A percentile compares a stretch with the other conserved stretches of the same genome.
These are phyloP conservation scores for Stenolophus ochropezus DNA, from an alignment of 2,888 invertebrate genomes.

Conservation along the genomic window DNA sequence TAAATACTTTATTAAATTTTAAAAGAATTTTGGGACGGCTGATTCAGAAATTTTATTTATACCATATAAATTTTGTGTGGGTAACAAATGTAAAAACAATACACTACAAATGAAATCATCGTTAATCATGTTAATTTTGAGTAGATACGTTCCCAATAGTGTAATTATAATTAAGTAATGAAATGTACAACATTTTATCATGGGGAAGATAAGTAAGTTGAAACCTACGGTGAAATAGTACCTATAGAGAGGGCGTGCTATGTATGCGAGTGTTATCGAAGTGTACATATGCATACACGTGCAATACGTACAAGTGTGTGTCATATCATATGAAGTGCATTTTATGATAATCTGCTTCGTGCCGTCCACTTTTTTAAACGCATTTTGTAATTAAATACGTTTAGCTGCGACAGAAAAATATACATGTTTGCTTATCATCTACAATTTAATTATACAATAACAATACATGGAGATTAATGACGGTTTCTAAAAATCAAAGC, in stretches of 20 bases:
- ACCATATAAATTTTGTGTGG: too few relatives aligned
- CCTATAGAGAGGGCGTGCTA: neutral
- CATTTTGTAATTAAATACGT: neutral
- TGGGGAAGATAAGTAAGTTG: neutral
- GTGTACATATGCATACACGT: slow-evolving; percentile 14
- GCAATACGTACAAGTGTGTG: neutral
- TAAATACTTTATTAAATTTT: too few relatives aligned
- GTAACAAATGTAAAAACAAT: too few relatives aligned
- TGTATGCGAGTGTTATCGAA: neutral
- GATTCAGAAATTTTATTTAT: too few relatives aligned
- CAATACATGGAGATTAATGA: neutral
- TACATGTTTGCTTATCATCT: neutral
- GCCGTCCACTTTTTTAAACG: neutral
- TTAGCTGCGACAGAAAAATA: neutral
- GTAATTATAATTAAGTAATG: neutral
- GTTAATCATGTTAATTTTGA: too few relatives aligned
- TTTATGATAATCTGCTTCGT: neutral
- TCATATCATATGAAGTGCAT: neutral
- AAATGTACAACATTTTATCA: neutral
- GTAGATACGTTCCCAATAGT: too few relatives aligned
- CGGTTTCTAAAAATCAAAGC: neutral
- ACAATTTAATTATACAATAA: neutral
- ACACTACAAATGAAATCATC: too few relatives aligned
- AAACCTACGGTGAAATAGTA: neutral
- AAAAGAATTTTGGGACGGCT: too few relatives aligned